A percentile compares a stretch with the other conserved stretches of the same genome.
Evolutionary conservation across 1,140 invertebrate genomes (phyloP).

Genomic region (Piezodorus guildinii): DNA sequence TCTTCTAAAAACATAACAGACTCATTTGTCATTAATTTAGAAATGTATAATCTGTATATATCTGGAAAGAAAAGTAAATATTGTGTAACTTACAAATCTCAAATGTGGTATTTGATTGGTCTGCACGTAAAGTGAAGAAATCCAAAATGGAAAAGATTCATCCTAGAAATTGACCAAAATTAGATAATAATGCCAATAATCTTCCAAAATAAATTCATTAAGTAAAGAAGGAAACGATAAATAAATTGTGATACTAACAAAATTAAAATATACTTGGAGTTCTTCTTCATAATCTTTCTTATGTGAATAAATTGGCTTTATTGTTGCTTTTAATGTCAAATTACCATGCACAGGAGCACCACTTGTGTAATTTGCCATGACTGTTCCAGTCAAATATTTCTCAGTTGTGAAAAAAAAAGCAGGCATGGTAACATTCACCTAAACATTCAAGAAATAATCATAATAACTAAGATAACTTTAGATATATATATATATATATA

Average conservation of each 20-base stretch:
- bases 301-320: conserved; percentile 46
- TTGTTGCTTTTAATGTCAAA: conserved; percentile 66
- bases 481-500: too few species aligned
- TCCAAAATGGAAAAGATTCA: conserved; percentile 68
- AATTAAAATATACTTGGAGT: conserved; percentile 58
- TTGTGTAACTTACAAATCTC: conserved; percentile 47
- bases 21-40: too few species aligned
- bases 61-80: background rate
- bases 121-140: conserved; percentile 30
- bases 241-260: conserved; percentile 47
- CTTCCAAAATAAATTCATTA: background rate
- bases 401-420: conserved; percentile 83
- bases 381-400: conserved; percentile 63
- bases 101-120: conserved; percentile 43
- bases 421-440: conserved; percentile 91
- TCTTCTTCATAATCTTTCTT: conserved; percentile 36
- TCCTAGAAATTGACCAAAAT: conserved; percentile 37
- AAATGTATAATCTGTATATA: too few species aligned
- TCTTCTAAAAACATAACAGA: too few species aligned
- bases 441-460: conserved; percentile 25
- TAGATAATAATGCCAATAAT: conserved; percentile 7
- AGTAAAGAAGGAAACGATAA: background rate
- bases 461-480: too few species aligned
- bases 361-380: conserved; percentile 89
- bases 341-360: conserved; percentile 74